These are phyloP conservation scores for Siniperca obscura DNA, from an alignment of 2,797 vertebrate species.

Conservation along the genomic window DNA sequence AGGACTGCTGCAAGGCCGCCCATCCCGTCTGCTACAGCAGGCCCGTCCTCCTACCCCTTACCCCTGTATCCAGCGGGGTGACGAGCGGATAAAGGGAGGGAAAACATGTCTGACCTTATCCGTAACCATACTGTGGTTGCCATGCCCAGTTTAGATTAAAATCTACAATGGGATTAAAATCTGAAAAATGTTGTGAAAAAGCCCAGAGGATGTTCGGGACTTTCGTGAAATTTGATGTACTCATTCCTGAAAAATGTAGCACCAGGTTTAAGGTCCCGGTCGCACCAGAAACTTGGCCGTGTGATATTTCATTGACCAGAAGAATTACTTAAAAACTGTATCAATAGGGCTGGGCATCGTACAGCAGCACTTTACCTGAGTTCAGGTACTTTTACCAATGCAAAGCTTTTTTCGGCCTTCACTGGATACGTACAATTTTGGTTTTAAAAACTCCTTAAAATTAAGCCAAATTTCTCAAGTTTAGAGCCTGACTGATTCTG, in stretches of 20 bases:
- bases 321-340: neutral
- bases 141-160: neutral
- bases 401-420: no score
- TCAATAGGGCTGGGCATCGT: no score
- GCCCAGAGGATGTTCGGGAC: neutral
- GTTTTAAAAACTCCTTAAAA: no score
- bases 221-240: neutral
- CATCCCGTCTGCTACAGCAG: slow-evolving; percentile 70
- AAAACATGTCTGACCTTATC: no score
- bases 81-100: no score
- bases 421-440: no score
- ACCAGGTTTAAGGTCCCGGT: neutral
- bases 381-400: no score
- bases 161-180: neutral
- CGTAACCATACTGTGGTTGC: neutral
- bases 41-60: neutral
- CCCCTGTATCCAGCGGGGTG: neutral
- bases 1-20: slow-evolving; percentile 69
- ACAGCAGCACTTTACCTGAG: no score
- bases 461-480: no score
- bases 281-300: neutral
- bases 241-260: neutral
- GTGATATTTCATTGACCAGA: neutral
- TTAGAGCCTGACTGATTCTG: no score
- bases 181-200: no score